Evolutionary conservation across 2,113 vertebrate species (phyloP), one percentile per base, ranked within the genome.

Genomic region (Jaculus jaculus): DNA sequence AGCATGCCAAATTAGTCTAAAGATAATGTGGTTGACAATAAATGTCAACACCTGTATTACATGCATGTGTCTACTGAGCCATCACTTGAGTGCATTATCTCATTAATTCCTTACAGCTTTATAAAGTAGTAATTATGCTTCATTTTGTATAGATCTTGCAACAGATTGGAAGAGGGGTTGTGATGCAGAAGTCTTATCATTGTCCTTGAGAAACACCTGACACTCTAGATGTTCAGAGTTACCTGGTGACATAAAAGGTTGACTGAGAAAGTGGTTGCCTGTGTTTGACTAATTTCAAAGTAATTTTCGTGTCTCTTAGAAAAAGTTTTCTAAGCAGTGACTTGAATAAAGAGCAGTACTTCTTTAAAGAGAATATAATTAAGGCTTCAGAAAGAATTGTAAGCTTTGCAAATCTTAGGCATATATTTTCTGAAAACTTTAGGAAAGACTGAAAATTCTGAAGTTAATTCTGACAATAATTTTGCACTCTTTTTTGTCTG

Each of bases 391-490:
- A 81, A 90, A 85, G 24, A 83, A 83, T 66, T 42, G 51, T 5
- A 80, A 89, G 32, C 61, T 84, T 89, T 90, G 18, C 30, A 86
- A 93, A 85, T 71, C 60, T 34, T 85, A 71, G 20, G 30, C 15
- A 24, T 21, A 1, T 0, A 1, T 77, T 87, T 84, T 54, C 65
- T 81, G 21, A 34, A 86, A 32, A 77, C 37, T 21, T 73, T 39
- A 85, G 65, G 69, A 90, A 93, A 66, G 51, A 47, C 17, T 80
- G 66, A 39, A 7, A 51, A 11, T 60, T 60, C 63, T 39, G 42
- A 84, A 68, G 23, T 77, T 15, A 84, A 94, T 87, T 87, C 93
- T 81, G 30, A 65, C 7, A 82, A 16, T 61, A 73, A 80, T 74
- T 77, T 85, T 71, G 32, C 63, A 39, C 15, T 79, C 89, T 94